A percentile compares a stretch with the other conserved stretches of the same genome.
These are phyloP conservation scores for Acanthosepion esculentum DNA, from an alignment of 2,888 invertebrate species.

Conservation along the genomic window DNA sequence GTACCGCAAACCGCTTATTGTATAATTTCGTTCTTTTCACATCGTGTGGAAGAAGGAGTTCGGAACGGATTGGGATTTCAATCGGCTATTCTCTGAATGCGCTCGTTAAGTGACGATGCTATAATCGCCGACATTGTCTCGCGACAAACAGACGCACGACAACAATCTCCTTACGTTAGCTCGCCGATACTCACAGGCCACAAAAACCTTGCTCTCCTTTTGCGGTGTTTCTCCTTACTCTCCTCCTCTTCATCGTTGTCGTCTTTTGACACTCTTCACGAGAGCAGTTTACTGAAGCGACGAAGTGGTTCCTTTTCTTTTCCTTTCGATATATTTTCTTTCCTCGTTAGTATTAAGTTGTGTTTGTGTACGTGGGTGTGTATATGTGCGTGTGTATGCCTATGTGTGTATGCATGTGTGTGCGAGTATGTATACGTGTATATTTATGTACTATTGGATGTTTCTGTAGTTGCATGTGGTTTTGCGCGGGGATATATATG, in stretches of 20 bases:
- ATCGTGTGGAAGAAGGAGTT: background rate
- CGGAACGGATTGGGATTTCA: background rate
- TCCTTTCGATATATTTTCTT: too few species aligned
- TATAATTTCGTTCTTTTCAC: background rate
- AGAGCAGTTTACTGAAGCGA: background rate
- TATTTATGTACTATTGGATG: too few species aligned
- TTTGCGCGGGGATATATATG: too few species aligned
- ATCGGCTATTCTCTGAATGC: background rate
- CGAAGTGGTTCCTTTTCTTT: too few species aligned
- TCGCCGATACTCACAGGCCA: background rate
- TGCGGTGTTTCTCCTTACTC: background rate
- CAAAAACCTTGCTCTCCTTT: background rate
- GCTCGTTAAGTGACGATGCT: background rate
- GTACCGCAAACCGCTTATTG: background rate
- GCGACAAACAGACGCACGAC: background rate
- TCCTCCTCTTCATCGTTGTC: background rate
- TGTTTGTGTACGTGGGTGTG: too few species aligned
- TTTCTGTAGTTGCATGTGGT: too few species aligned
- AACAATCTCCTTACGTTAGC: background rate
- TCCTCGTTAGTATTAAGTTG: too few species aligned
- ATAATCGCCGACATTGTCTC: background rate
- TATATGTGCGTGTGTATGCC: too few species aligned
- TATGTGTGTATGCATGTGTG: too few species aligned
- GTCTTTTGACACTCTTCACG: background rate
- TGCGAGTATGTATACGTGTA: too few species aligned